phyloP scores from a whole-genome alignment of 2,888 invertebrate genomes.

The Clostera curtula region DNA sequence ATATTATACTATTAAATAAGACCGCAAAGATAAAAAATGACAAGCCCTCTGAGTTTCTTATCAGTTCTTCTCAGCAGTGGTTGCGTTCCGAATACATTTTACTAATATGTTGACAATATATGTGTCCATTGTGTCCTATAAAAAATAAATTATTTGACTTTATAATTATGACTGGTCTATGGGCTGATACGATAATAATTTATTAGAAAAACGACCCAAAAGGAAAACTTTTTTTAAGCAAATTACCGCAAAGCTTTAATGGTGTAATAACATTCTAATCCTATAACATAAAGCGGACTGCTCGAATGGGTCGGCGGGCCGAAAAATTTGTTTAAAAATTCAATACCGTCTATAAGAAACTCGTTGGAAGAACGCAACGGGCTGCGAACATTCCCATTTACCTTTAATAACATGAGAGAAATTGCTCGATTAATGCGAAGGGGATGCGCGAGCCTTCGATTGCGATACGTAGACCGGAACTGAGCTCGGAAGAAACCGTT shows the following conservation, averaged over 20 bases:
- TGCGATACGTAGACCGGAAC: conserved; percentile 36
- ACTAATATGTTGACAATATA: too few species aligned
- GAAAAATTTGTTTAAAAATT: conserved; percentile 72
- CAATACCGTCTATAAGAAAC: conserved; percentile 68
- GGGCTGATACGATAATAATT: too few species aligned
- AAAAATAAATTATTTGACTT: too few species aligned
- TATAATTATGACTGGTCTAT: too few species aligned
- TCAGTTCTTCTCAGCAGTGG: too few species aligned
- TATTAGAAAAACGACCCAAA: conserved; percentile 10
- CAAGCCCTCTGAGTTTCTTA: too few species aligned
- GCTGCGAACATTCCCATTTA: conserved; percentile 68
- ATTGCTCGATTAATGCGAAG: conserved; percentile 67
- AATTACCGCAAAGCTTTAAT: conserved; percentile 53
- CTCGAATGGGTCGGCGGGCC: conserved; percentile 40
- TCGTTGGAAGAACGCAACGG: conserved; percentile 65
- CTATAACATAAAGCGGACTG: conserved; percentile 57
- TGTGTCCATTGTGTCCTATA: too few species aligned
- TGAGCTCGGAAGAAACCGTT: conserved; percentile 26
- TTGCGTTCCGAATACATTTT: too few species aligned
- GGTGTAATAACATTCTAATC: conserved; percentile 57
- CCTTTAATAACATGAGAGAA: conserved; percentile 68
- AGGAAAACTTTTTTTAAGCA: conserved; percentile 23
- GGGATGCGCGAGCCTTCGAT: conserved; percentile 43
- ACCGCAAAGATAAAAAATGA: too few species aligned
- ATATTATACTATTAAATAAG: too few species aligned